These are phyloP conservation scores for Colistium nudipinnis DNA, from an alignment of 2,113 vertebrate species.

Conservation along the genomic window DNA sequence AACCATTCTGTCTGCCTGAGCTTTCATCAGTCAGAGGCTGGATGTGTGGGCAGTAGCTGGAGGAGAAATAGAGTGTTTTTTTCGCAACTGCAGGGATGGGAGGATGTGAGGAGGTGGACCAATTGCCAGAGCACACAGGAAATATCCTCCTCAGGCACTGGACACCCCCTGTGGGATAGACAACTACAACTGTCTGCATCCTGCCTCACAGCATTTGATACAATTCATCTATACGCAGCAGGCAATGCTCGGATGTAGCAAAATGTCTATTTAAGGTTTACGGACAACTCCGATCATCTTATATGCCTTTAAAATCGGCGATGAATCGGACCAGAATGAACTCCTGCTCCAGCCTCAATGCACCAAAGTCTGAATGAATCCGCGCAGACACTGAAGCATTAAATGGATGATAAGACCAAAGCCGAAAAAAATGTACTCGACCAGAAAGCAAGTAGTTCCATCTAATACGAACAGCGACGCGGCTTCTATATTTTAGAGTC, in stretches of 20 bases:
- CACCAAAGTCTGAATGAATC: constrained; percentile 8
- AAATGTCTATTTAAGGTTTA: background rate
- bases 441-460: background rate
- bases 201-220: constrained; percentile 7
- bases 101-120: constrained; percentile 63
- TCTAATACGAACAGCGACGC: background rate
- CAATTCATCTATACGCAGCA: background rate
- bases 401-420: background rate
- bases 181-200: constrained; percentile 23
- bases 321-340: background rate
- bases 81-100: constrained; percentile 44
- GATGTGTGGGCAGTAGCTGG: constrained; percentile 56
- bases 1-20: constrained; percentile 46
- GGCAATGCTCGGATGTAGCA: background rate
- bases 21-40: constrained; percentile 51
- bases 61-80: constrained; percentile 52
- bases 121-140: constrained; percentile 55
- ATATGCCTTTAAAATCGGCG: background rate
- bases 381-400: background rate
- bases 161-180: constrained; percentile 33
- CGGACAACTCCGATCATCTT: background rate
- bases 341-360: background rate
- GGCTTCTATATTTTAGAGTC: background rate
- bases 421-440: background rate
- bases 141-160: constrained; percentile 44